A percentile compares a stretch with the other conserved stretches of the same genome.
Conservation (phyloP, 2,797 vertebrate genomes). For the Coendou prehensilis region DNA sequence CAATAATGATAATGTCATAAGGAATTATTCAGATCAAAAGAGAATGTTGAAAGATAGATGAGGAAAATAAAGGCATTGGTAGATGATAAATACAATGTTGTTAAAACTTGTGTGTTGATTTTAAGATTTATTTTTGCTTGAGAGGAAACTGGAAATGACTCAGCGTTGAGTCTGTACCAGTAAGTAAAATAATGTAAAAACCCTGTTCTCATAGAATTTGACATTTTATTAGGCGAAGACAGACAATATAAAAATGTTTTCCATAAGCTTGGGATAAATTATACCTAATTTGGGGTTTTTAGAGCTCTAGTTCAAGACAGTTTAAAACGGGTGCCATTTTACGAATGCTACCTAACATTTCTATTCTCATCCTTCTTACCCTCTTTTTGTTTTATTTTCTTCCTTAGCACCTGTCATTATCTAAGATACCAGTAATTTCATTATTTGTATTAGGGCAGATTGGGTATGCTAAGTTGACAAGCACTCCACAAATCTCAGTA, state of each 20-base stretch:
- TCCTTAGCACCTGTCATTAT: neutral
- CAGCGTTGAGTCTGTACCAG: neutral
- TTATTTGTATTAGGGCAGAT: slow-evolving; percentile 17
- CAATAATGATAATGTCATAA: slow-evolving; percentile 13
- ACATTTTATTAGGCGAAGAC: neutral
- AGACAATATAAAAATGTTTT: neutral
- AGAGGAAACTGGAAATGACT: slow-evolving; percentile 55
- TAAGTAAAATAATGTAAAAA: slow-evolving; percentile 5
- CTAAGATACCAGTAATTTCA: slow-evolving; percentile 13
- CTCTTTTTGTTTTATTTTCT: neutral
- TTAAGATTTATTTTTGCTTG: slow-evolving; percentile 22
- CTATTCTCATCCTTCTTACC: neutral
- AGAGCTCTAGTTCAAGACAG: slow-evolving; percentile 30
- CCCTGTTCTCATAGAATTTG: slow-evolving; percentile 9
- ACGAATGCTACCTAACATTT: slow-evolving; percentile 25
- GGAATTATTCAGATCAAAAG: slow-evolving; percentile 27
- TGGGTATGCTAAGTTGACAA: neutral
- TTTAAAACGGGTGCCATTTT: slow-evolving; percentile 48
- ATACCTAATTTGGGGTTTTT: slow-evolving; percentile 27
- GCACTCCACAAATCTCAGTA: neutral
- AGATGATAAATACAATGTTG: slow-evolving; percentile 29
- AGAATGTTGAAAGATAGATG: slow-evolving; percentile 28
- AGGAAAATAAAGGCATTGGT: slow-evolving; percentile 14
- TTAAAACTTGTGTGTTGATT: slow-evolving; percentile 13
- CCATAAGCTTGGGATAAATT: slow-evolving; percentile 17